Base-by-base conservation (phyloP, 2,113 vertebrate genomes). In the Hirundichthys speculiger region DNA sequence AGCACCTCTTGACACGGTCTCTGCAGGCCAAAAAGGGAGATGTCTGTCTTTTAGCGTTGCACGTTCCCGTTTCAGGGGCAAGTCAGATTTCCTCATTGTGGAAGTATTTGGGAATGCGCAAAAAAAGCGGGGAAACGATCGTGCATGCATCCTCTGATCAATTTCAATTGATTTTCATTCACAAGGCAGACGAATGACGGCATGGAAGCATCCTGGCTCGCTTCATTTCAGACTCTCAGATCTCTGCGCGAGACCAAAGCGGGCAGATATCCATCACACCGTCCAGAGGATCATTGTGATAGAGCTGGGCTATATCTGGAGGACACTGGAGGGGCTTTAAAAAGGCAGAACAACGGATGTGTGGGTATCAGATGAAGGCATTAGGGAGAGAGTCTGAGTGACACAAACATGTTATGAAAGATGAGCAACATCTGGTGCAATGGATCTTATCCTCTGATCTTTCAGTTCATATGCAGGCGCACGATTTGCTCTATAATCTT, bases 371-470 rank as follows among this genome's bases (percentile, higher is more conserved):
- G 72, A 87, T 85, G 81, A 85, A 83, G 63, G 83, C 84, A 88
- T 90, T 88, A 84, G 82, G 68, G 71, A 82, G 40, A 54, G 8
- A 49, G 65, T 14, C 65, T 51, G 74, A 84, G 69, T 77, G 84
- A 85, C 81, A 87, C 82, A 91, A 89, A 90, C 86, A 91, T 90
- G 88, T 86, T 87, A 80, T 90, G 89, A 88, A 84, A 89, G 74
- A 90, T 87, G 73, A 75, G 78, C 58, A 88, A 91, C 90, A 91
- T 92, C 90, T 93, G 90, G 74, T 82, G 76, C 64, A 14, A 72
- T 70, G 64, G 81, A 85, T 88, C 86, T 84, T 70, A 86, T 86
- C 84, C 73, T 69, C 53, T 45, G 58, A 46, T 77, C 41, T 82
- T 69, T 58, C 59, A 75, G 65, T 80, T 79, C 59, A 14, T 27